Conservation (phyloP, 2,113 vertebrate species). For the Eidolon helvum region DNA sequence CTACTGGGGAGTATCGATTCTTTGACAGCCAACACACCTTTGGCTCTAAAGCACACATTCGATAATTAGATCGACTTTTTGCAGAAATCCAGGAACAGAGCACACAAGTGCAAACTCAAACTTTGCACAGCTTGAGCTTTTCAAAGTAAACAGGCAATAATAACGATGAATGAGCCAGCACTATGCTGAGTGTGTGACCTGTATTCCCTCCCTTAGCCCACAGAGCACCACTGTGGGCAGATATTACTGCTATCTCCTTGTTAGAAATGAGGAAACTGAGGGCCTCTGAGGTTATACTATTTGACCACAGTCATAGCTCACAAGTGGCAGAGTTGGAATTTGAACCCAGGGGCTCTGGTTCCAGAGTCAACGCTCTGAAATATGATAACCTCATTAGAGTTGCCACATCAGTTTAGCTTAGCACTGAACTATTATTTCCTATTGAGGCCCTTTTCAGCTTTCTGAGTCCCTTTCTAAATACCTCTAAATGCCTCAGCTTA, state of each 20-base stretch:
- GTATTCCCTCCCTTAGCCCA: background rate
- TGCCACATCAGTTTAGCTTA: background rate
- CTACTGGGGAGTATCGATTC: background rate
- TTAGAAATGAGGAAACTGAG: background rate
- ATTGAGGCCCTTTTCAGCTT: background rate
- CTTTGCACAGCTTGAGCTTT: background rate
- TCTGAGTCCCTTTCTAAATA: background rate
- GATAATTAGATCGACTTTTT: background rate
- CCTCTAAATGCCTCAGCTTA: background rate
- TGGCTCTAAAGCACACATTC: background rate
- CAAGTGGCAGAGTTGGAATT: conserved; percentile 51
- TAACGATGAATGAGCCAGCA: rapidly evolving
- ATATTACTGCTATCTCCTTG: background rate
- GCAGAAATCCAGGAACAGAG: background rate
- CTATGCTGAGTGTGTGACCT: background rate
- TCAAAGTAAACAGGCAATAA: background rate
- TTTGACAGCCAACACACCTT: background rate
- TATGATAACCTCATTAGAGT: background rate
- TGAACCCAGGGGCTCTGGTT: background rate
- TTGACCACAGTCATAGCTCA: background rate
- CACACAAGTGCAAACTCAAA: background rate
- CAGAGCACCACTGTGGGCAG: background rate
- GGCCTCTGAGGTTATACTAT: background rate
- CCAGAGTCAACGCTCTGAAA: background rate
- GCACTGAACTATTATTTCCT: background rate